Conservation (phyloP, 2,888 invertebrate species). For the Ctena decussata region DNA sequence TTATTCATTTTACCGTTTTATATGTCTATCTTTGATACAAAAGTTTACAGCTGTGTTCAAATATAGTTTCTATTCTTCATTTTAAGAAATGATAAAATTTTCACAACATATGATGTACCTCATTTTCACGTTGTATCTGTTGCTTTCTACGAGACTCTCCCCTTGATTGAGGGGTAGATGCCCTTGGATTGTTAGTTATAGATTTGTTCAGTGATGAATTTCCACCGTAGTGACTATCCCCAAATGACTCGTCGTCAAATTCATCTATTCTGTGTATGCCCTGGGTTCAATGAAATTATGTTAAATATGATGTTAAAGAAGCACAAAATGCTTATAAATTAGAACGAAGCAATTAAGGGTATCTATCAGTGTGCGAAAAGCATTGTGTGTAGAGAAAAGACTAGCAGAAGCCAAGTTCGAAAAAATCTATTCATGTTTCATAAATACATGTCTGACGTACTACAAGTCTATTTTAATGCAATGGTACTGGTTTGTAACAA, state of each 20-base stretch:
- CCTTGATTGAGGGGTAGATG: slow-evolving; percentile 52
- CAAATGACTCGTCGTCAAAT: slow-evolving; percentile 52
- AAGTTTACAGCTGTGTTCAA: too few relatives aligned
- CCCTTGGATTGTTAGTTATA: slow-evolving; percentile 35
- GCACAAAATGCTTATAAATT: not conserved
- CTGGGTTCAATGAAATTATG: slow-evolving; percentile 29
- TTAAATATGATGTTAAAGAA: not conserved
- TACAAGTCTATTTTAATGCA: too few relatives aligned
- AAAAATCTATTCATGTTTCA: too few relatives aligned
- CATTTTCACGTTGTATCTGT: slow-evolving; percentile 14
- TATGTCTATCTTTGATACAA: too few relatives aligned
- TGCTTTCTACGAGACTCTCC: slow-evolving; percentile 39
- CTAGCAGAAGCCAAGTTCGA: too few relatives aligned
- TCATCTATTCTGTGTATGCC: slow-evolving; percentile 45
- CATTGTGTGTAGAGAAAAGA: not conserved
- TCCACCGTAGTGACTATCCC: slow-evolving; percentile 25
- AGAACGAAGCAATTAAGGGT: too few relatives aligned
- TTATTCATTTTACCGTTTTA: too few relatives aligned
- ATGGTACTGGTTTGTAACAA: too few relatives aligned
- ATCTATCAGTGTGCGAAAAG: not conserved
- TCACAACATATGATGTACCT: slow-evolving; percentile 23
- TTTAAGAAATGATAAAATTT: too few relatives aligned
- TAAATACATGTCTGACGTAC: too few relatives aligned
- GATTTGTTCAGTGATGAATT: slow-evolving; percentile 14
- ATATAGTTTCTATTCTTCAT: too few relatives aligned